Evolutionary conservation across 2,888 invertebrate genomes (phyloP).

Genomic region (Crossocerus cetratus): DNA sequence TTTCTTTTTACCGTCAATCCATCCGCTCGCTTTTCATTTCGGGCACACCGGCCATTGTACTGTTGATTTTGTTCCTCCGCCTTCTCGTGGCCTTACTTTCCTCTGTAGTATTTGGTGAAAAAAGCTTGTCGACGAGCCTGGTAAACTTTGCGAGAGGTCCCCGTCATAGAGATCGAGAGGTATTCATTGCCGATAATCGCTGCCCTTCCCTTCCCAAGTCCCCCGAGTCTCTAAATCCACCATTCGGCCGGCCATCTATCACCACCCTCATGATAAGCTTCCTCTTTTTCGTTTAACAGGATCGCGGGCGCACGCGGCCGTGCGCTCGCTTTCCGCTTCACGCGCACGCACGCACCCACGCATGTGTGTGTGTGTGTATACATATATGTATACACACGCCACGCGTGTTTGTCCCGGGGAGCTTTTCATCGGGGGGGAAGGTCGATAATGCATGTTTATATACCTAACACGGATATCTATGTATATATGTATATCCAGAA

Average conservation of each 20-base stretch:
- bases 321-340: too few relatives aligned
- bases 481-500: slow-evolving; percentile 69
- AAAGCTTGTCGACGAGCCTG: too few relatives aligned
- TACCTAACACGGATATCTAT: slow-evolving; percentile 64
- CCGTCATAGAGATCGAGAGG: too few relatives aligned
- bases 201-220: too few relatives aligned
- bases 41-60: too few relatives aligned
- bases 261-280: slow-evolving; percentile 49
- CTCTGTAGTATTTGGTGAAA: too few relatives aligned
- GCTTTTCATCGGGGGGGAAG: slow-evolving; percentile 35
- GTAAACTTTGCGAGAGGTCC: too few relatives aligned
- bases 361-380: slow-evolving; percentile 1
- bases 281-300: slow-evolving; percentile 25
- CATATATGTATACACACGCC: not conserved
- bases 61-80: too few relatives aligned
- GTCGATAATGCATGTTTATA: slow-evolving; percentile 56
- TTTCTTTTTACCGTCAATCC: not conserved
- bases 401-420: slow-evolving; percentile 50
- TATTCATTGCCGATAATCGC: too few relatives aligned
- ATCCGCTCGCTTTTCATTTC: not conserved
- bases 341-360: slow-evolving; percentile 9
- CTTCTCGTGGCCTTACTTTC: too few relatives aligned
- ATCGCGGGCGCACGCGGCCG: slow-evolving; percentile 19
- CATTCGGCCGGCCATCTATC: not conserved
- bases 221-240: too few relatives aligned